These are phyloP conservation scores for Dicyrtomina minuta DNA, from an alignment of 2,888 invertebrate species.

Conservation along the genomic window DNA sequence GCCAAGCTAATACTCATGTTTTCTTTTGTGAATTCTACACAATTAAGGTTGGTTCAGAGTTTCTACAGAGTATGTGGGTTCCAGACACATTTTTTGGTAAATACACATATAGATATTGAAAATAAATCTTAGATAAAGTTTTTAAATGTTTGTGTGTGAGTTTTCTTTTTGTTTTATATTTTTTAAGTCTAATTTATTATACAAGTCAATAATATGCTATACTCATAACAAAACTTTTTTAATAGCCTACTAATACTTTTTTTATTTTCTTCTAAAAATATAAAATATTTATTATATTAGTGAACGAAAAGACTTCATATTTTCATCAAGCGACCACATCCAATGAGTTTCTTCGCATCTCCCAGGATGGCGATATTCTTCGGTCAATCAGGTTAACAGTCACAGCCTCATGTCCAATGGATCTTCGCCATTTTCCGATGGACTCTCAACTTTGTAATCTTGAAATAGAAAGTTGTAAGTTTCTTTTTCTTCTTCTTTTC, in stretches of 20 bases:
- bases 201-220: too few species aligned
- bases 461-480: slow-evolving; percentile 98
- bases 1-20: too few species aligned
- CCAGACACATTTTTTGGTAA: slow-evolving; percentile 98
- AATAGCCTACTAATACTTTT: too few species aligned
- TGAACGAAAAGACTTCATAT: slow-evolving; percentile 98
- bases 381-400: slow-evolving; percentile 94
- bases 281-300: too few species aligned
- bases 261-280: too few species aligned
- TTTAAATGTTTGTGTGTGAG: too few species aligned
- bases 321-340: slow-evolving; percentile 99
- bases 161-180: too few species aligned
- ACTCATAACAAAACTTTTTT: too few species aligned
- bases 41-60: slow-evolving; percentile 39
- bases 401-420: slow-evolving; percentile 95
- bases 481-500: too few species aligned
- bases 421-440: slow-evolving; percentile 95
- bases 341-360: slow-evolving; percentile 97
- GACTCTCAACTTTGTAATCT: slow-evolving; percentile 92
- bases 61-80: slow-evolving; percentile 77
- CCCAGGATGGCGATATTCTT: slow-evolving; percentile 90
- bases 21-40: not conserved
- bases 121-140: too few species aligned
- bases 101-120: too few species aligned
- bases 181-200: too few species aligned